Conservation (phyloP, 2,113 vertebrate species). For the Oostethus manadensis region DNA sequence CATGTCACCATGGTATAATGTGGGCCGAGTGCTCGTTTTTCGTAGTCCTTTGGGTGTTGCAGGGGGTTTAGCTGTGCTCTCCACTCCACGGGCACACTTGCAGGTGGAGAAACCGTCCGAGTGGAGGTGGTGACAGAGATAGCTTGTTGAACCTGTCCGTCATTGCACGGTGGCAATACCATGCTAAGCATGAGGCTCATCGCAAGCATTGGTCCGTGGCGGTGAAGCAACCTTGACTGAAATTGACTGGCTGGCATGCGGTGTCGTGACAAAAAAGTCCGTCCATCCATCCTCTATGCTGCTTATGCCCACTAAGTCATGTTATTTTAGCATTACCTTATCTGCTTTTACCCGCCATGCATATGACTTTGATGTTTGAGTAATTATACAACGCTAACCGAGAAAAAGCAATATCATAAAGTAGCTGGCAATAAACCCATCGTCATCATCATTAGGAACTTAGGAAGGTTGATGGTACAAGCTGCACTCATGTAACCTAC, state of each 20-base stretch:
- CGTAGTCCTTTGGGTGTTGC: constrained; percentile 12
- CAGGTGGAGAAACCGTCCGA: constrained; percentile 23
- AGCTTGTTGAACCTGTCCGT: constrained; percentile 41
- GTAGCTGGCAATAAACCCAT: too few species aligned
- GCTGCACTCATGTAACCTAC: too few species aligned
- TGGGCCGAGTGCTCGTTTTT: constrained; percentile 25
- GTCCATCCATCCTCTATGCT: too few species aligned
- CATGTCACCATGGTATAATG: constrained; percentile 34
- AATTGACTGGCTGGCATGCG: constrained; percentile 17
- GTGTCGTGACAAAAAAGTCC: constrained; percentile 3
- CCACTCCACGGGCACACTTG: constrained; percentile 8
- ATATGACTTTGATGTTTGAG: too few species aligned
- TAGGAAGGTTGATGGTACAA: too few species aligned
- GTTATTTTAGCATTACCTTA: background rate
- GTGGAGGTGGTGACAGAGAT: constrained; percentile 27
- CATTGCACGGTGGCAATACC: constrained; percentile 11
- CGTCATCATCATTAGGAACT: too few species aligned
- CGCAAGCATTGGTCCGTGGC: constrained; percentile 16
- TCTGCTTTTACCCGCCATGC: too few species aligned
- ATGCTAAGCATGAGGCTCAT: constrained; percentile 18
- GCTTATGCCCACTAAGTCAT: too few species aligned
- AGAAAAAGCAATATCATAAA: too few species aligned
- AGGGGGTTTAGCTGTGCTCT: constrained; percentile 10
- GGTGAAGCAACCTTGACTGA: constrained; percentile 20
- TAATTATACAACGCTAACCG: too few species aligned